Evolutionary conservation across 2,113 vertebrate genomes (phyloP).

Genomic region (Lontra canadensis): DNA sequence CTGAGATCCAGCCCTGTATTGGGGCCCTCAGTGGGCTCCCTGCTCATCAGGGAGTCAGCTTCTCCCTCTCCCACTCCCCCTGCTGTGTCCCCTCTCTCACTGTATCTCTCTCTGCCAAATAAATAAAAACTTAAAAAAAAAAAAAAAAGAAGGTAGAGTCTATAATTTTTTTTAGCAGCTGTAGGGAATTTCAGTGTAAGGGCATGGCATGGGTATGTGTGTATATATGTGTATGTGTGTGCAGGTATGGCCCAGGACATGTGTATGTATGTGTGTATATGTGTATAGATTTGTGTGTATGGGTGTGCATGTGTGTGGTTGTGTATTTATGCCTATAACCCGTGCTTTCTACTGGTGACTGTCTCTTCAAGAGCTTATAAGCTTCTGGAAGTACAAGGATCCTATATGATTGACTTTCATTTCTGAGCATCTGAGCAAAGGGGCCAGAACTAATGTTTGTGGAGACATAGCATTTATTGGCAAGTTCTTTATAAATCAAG

Average conservation of each 20-base stretch:
- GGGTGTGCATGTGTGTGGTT: background rate
- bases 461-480: background rate
- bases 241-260: background rate
- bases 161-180: background rate
- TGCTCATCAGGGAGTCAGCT: too few species aligned
- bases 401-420: background rate
- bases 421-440: background rate
- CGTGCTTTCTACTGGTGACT: background rate
- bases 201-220: background rate
- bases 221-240: background rate
- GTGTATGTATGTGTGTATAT: background rate
- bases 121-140: too few species aligned
- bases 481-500: background rate
- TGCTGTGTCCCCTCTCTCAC: too few species aligned
- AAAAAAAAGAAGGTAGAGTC: background rate
- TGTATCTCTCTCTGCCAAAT: too few species aligned
- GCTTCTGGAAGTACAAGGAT: background rate
- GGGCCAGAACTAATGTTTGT: background rate
- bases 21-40: too few species aligned
- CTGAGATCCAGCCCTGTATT: too few species aligned
- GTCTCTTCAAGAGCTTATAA: background rate
- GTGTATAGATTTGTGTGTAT: background rate
- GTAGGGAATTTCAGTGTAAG: background rate
- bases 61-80: too few species aligned
- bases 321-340: background rate